Evolutionary conservation across 2,888 invertebrate species (phyloP).

Genomic region (Onchidella celtica): DNA sequence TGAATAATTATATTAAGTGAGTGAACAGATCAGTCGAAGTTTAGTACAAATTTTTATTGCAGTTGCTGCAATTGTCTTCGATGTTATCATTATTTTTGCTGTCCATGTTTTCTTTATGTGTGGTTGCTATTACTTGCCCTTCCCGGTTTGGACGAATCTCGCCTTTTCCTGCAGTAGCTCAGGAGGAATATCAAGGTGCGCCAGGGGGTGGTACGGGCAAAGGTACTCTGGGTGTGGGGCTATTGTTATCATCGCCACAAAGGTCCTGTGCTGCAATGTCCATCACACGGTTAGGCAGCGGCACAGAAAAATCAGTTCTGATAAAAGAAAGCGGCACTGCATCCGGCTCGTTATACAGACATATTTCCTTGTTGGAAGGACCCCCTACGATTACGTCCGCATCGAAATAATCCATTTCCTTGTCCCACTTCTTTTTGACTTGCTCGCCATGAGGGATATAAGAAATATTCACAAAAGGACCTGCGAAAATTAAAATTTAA

Average conservation of each 20-base stretch:
- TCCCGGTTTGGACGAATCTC: too few species aligned
- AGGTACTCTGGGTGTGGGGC: too few species aligned
- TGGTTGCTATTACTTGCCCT: too few species aligned
- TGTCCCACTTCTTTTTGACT: background rate
- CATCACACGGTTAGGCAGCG: conserved; percentile 12
- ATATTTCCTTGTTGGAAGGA: background rate
- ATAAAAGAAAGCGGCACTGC: background rate
- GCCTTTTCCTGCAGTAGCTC: too few species aligned
- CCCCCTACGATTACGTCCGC: conserved; percentile 20
- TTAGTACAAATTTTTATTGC: background rate
- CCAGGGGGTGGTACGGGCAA: too few species aligned
- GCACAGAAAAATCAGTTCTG: background rate
- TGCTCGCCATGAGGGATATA: background rate
- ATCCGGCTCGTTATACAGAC: conserved; percentile 39
- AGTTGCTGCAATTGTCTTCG: background rate
- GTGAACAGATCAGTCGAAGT: background rate
- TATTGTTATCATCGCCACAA: too few species aligned
- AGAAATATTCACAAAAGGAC: conserved; percentile 17
- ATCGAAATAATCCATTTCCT: conserved; percentile 25
- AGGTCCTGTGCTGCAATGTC: background rate
- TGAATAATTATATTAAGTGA: background rate
- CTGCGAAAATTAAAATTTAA: background rate
- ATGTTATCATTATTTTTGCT: background rate
- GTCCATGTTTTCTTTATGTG: too few species aligned
- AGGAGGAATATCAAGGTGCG: too few species aligned